Conservation (phyloP, 2,113 vertebrate genomes). For the Axis porcinus region DNA sequence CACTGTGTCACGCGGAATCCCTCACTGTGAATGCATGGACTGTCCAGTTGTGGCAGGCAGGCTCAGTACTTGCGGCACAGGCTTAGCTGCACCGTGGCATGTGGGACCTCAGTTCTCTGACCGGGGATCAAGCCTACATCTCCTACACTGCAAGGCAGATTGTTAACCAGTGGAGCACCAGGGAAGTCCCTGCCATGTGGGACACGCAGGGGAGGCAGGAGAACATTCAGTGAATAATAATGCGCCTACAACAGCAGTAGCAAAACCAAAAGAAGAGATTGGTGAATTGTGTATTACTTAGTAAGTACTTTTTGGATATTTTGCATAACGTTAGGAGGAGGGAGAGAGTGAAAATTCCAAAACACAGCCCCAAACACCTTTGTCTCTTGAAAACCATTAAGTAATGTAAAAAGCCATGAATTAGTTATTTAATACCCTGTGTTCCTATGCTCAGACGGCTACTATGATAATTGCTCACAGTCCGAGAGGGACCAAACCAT, state of each 20-base stretch:
- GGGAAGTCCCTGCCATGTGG: neutral
- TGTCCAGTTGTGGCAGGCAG: neutral
- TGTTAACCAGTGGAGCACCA: neutral
- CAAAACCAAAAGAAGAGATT: neutral
- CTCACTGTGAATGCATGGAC: neutral
- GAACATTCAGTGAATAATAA: neutral
- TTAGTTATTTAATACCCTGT: neutral
- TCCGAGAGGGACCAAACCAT: conserved; percentile 20
- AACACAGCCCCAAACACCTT: neutral
- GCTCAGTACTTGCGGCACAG: neutral
- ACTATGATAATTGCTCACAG: conserved; percentile 24
- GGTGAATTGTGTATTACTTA: neutral
- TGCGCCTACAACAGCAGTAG: neutral
- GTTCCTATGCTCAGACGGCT: conserved; percentile 7
- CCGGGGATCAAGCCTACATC: neutral
- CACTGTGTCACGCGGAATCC: neutral
- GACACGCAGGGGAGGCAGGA: neutral
- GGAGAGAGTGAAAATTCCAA: neutral
- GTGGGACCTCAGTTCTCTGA: neutral
- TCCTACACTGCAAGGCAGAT: neutral
- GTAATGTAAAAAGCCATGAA: neutral
- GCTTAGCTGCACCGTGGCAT: neutral
- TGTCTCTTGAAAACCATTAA: conserved; percentile 11
- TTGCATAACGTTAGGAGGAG: neutral
- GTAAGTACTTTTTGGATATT: neutral